phyloP scores from a whole-genome alignment of 2,113 vertebrate genomes.

The Thalassoma bifasciatum region DNA sequence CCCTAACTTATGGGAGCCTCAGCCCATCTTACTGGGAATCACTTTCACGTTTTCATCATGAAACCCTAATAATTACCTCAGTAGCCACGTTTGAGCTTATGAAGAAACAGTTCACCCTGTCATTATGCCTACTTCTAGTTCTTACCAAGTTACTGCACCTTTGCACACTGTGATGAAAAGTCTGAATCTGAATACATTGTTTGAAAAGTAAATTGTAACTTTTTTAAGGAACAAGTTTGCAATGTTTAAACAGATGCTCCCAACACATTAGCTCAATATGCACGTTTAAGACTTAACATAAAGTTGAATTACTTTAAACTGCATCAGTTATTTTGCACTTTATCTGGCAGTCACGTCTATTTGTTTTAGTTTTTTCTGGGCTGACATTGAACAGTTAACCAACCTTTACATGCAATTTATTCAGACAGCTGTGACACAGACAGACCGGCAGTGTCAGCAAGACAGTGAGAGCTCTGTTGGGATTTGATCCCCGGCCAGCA shows the following conservation, averaged over 20 bases:
- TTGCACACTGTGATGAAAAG: too few relatives aligned
- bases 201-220: not conserved
- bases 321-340: conserved; percentile 3
- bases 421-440: conserved; percentile 30
- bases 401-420: conserved; percentile 25
- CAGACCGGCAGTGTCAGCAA: conserved; percentile 26
- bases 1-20: too few relatives aligned
- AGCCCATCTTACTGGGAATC: too few relatives aligned
- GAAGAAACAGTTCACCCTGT: too few relatives aligned
- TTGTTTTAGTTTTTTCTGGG: conserved; percentile 6
- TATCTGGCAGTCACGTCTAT: not conserved
- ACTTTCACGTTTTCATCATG: too few relatives aligned
- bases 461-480: conserved; percentile 19
- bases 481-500: conserved; percentile 20
- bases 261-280: not conserved
- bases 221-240: not conserved
- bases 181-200: not conserved
- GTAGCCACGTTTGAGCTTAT: too few relatives aligned
- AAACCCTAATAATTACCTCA: too few relatives aligned
- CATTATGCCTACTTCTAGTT: too few relatives aligned
- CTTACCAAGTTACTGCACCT: too few relatives aligned
- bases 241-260: not conserved
- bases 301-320: not conserved
- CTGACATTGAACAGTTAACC: conserved; percentile 10
- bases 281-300: not conserved